Percentiles rank a stretch among this genome's conserved stretches.
phyloP scores from a whole-genome alignment of 2,888 invertebrate species.

The Xestoiulus laeticollis region DNA sequence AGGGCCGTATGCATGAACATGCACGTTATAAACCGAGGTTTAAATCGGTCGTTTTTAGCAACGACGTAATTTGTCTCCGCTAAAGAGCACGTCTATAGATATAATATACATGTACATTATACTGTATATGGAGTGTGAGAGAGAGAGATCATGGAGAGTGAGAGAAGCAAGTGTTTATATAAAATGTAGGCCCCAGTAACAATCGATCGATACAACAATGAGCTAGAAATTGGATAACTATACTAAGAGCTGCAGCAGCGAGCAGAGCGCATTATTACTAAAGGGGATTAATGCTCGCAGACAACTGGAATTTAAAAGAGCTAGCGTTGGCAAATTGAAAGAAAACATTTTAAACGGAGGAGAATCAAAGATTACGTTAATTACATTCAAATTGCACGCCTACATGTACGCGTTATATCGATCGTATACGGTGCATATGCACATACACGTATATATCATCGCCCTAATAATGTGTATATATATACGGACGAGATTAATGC shows the following conservation, averaged over 20 bases:
- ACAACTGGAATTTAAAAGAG: background rate
- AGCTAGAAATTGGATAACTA: conserved; percentile 37
- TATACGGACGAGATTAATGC: background rate
- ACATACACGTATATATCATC: background rate
- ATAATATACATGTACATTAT: background rate
- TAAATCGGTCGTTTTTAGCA: background rate
- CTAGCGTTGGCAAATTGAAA: background rate
- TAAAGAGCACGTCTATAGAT: background rate
- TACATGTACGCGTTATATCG: too few species aligned
- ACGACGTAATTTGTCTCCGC: conserved; percentile 24
- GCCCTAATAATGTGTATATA: background rate
- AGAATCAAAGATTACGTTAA: conserved; percentile 34
- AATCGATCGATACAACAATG: conserved; percentile 37
- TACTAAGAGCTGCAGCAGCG: conserved; percentile 9
- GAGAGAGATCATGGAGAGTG: too few species aligned
- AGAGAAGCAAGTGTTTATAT: background rate
- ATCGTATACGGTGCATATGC: too few species aligned
- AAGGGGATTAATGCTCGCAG: conserved; percentile 20
- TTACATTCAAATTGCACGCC: background rate
- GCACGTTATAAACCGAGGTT: background rate
- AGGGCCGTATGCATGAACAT: background rate
- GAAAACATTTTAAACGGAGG: conserved; percentile 27
- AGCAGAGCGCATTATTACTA: conserved; percentile 37
- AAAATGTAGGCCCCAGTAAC: background rate
- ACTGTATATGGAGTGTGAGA: too few species aligned